Evolutionary conservation across 2,888 invertebrate genomes (phyloP), one percentile per base, ranked within the genome.

Genomic region (Xanthia icteritia): DNA sequence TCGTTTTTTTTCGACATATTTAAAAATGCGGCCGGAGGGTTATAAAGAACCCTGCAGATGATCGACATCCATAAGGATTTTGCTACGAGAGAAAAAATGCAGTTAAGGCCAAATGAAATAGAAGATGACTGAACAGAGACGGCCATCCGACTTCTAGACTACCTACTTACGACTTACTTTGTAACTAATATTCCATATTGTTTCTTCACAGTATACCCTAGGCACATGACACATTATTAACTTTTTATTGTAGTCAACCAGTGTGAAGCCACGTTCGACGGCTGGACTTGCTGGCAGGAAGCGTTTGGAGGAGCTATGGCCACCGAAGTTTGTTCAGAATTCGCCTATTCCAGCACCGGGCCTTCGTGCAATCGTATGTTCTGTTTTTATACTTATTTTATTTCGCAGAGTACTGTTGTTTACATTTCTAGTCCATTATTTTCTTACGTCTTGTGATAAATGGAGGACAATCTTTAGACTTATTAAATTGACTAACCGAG

Each of bases 241-340:
- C 3, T 36, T 81, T 82, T 68, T 23, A 36, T 83, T 83, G 68
- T 88, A 82, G 73, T 73, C 0, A 77, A 74, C 31, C 82, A 90
- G 48, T 97, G 97, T 90, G 97, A 97, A 23, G 93, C 97, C 0
- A 96, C 97, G 0, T 98, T 97, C 95, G 98, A 98, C 83, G 97
- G 97, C 0, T 98, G 97, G 97, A 96, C 96, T 9, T 98, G 98
- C 89, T 97, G 97, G 96, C 93, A 93, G 23, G 90, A 93, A 13
- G 94, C 96, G 0, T 89, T 93, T 31, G 92, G 94, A 0, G 96
- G 95, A 6, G 94, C 95, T 2, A 89, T 93, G 1, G 94, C 94
- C 0, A 89, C 89, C n/a, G 92, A 95, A 81, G 91, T 96, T 1
- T 98, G 98, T 90, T 97, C 97, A 0, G 97, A 97, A 77, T 97